phyloP scores from a whole-genome alignment of 2,113 vertebrate species.

The Coreoperca whiteheadi region DNA sequence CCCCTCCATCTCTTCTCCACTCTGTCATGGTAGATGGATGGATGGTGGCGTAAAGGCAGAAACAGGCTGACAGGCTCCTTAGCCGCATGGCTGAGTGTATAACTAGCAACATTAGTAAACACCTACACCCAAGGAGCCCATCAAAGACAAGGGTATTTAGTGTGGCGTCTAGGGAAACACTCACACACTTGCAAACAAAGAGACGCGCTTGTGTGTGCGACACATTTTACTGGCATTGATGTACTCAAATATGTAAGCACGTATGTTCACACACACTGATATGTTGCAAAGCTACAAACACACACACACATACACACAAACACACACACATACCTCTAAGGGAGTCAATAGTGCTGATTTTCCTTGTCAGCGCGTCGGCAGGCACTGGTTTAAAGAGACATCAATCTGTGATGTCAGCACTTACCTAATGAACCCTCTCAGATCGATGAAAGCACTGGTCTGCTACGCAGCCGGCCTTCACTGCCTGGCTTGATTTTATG shows the following conservation, averaged over 20 bases:
- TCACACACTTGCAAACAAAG: constrained; percentile 18
- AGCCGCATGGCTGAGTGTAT: constrained; percentile 83
- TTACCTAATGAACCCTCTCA: constrained; percentile 97
- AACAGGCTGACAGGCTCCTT: constrained; percentile 79
- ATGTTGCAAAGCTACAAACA: constrained; percentile 61
- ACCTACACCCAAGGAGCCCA: constrained; percentile 88
- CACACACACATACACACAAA: constrained; percentile 82
- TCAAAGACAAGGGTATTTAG: constrained; percentile 83
- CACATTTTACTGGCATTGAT: constrained; percentile 57
- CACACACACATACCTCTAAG: constrained; percentile 81
- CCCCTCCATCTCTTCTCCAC: constrained; percentile 63
- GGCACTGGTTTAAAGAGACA: constrained; percentile 99
- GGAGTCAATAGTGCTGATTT: constrained; percentile 95
- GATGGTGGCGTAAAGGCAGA: constrained; percentile 62
- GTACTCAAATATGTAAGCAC: constrained; percentile 39
- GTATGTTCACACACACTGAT: constrained; percentile 48
- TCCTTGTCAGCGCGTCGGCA: constrained; percentile 88
- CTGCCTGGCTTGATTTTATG: constrained; percentile 70
- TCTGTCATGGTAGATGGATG: constrained; percentile 55
- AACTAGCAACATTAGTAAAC: constrained; percentile 94
- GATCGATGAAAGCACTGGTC: constrained; percentile 91
- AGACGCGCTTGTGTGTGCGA: constrained; percentile 44
- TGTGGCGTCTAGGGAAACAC: constrained; percentile 41
- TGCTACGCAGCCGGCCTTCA: constrained; percentile 76
- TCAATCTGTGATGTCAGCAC: constrained; percentile 99